phyloP scores from a whole-genome alignment of 1,140 invertebrate species.

The Elysia chlorotica region DNA sequence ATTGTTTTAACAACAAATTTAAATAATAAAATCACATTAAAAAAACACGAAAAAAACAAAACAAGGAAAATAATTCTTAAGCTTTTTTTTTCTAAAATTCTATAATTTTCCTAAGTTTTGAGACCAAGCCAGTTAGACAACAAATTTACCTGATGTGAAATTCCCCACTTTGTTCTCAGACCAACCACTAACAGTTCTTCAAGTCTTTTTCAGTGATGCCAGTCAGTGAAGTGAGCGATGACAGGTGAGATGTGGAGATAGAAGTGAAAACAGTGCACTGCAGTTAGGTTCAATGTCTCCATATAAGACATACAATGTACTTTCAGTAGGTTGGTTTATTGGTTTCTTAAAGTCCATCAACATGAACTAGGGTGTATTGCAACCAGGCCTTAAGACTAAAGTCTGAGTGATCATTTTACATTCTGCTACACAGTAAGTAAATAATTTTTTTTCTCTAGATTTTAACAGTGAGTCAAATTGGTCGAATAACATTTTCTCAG shows the following conservation, averaged over 20 bases:
- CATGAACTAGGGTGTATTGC: background rate
- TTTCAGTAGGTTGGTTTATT: background rate
- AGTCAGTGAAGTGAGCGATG: slow-evolving; percentile 9
- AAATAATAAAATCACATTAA: no score
- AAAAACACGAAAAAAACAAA: no score
- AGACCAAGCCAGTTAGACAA: no score
- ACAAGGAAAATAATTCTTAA: no score
- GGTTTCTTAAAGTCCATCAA: background rate
- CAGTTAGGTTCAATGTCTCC: background rate
- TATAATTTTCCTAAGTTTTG: no score
- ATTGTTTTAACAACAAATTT: no score
- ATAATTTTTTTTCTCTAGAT: no score
- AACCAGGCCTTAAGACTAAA: no score
- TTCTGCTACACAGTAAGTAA: no score
- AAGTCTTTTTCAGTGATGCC: slow-evolving; percentile 44
- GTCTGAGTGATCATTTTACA: background rate
- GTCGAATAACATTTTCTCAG: no score
- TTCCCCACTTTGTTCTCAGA: slow-evolving; percentile 38
- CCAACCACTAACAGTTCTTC: slow-evolving; percentile 40
- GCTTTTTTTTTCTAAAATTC: no score
- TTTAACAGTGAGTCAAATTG: no score
- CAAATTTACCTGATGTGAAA: slow-evolving; percentile 31
- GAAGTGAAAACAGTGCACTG: background rate
- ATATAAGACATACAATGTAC: background rate
- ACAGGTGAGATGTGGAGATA: background rate